A percentile compares a stretch with the other conserved stretches of the same genome.
Conservation (phyloP, 2,113 vertebrate species). For the Corydoras sp. region DNA sequence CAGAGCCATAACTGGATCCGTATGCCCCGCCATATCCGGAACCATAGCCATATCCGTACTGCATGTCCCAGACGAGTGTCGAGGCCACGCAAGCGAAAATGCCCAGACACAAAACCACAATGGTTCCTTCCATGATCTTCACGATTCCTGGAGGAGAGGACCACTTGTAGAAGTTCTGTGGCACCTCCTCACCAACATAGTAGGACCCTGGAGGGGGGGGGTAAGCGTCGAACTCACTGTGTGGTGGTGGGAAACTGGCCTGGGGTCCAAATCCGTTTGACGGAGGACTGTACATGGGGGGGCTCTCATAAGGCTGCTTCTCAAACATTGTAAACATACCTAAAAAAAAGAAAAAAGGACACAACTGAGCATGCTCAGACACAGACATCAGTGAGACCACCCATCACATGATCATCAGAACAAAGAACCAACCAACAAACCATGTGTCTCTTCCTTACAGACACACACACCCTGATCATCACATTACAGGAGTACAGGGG, state of each 20-base stretch:
- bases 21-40: not conserved
- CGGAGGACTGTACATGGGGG: constrained; percentile 69
- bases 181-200: constrained; percentile 68
- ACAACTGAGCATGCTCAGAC: not conserved
- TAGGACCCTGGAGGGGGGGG: constrained; percentile 76
- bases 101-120: constrained; percentile 70
- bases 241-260: constrained; percentile 55
- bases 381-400: no score
- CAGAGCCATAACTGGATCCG: constrained; percentile 45
- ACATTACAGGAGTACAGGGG: no score
- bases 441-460: no score
- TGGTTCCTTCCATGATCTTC: constrained; percentile 60
- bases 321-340: constrained; percentile 61
- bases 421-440: no score
- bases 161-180: constrained; percentile 81
- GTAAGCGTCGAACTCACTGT: constrained; percentile 63
- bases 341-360: constrained; percentile 21
- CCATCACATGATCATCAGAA: no score
- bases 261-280: constrained; percentile 62
- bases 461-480: no score
- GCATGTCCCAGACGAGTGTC: constrained; percentile 81
- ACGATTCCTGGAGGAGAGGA: constrained; percentile 74
- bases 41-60: constrained; percentile 58
- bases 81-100: constrained; percentile 86
- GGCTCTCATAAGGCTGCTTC: constrained; percentile 67